Base-by-base conservation (phyloP, 2,113 vertebrate genomes). In the Mirza zaza region DNA sequence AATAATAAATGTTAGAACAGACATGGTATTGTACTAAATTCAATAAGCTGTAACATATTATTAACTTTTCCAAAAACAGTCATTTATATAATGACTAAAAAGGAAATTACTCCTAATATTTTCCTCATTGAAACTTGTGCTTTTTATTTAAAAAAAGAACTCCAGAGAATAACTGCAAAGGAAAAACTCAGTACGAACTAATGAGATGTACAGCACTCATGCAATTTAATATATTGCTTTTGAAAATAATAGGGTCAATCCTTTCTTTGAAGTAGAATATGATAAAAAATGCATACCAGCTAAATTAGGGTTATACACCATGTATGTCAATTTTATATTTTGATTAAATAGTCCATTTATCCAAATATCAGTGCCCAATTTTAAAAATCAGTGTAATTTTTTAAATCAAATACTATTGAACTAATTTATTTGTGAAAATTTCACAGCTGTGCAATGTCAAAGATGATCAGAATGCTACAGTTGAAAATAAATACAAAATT, bases 381-480 rank as follows among this genome's bases (percentile, higher is more conserved):
- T 93, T 23, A 81, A 88, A 89, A 94, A 82, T 57, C 39, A 89
- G 12, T 91, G 18, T 84, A 83, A 77, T 67, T 84, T 94, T 32
- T 59, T 36, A 89, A 81, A 77, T 87, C 63, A 93, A 96, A 68
- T 94, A 45, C 25, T 29, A 81, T 59, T 86, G 32, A 91, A 90
- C 5, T 57, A 88, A 91, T 3, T 59, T 73, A 65, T 42, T 82
- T 77, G 50, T 93, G 34, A 82, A 45, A 75, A 91, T 93, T 92
- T 91, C 55, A 95, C 85, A 96, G 68, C 11, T 96, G 21, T 88
- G 59, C 91, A 94, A 86, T 14, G 65, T 87, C 27, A 95, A 87
- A 76, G 84, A 52, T 70, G n/a, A 94, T 75, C 67, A 91, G 4
- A 96, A 91, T 10, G 65, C 65, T 10, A 52, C 27, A 55, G 85